Conservation (phyloP, 2,888 invertebrate species). For the Ormyrus nitidulus region DNA sequence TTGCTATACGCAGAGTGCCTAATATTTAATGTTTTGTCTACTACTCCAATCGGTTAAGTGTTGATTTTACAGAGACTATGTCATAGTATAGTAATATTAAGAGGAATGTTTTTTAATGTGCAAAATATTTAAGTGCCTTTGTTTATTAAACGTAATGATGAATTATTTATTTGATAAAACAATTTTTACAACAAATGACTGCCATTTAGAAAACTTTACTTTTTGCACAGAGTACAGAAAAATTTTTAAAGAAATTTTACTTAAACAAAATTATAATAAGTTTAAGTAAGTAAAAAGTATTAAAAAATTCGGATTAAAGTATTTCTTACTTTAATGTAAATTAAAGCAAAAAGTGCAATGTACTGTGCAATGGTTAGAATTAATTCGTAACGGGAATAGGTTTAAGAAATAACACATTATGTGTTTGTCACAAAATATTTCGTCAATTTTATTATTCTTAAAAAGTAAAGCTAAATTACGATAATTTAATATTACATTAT, state of each 20-base stretch:
- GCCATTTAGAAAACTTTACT: neutral
- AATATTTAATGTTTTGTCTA: conserved; percentile 63
- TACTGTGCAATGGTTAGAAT: neutral
- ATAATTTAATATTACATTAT: conserved; percentile 10
- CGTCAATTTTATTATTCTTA: neutral
- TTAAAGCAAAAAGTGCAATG: neutral
- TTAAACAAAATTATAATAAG: neutral
- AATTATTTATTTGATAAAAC: neutral
- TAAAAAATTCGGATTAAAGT: neutral
- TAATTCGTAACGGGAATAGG: neutral
- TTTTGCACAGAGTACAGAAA: conserved; percentile 1
- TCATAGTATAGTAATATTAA: conserved; percentile 26
- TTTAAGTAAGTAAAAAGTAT: neutral
- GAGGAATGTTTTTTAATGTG: conserved; percentile 34
- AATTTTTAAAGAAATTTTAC: conserved; percentile 12
- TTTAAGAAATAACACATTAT: neutral
- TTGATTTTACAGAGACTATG: conserved; percentile 53
- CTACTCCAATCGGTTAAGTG: conserved; percentile 34
- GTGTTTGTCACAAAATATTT: neutral
- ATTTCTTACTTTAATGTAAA: neutral
- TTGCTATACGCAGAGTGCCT: conserved; percentile 72
- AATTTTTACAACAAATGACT: neutral
- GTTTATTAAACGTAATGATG: conserved; percentile 15
- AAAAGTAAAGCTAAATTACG: too few relatives aligned
- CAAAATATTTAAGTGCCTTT: conserved; percentile 29